Evolutionary conservation across 2,113 vertebrate species (phyloP), one percentile per base, ranked within the genome.

Genomic region (Eclectus roratus): DNA sequence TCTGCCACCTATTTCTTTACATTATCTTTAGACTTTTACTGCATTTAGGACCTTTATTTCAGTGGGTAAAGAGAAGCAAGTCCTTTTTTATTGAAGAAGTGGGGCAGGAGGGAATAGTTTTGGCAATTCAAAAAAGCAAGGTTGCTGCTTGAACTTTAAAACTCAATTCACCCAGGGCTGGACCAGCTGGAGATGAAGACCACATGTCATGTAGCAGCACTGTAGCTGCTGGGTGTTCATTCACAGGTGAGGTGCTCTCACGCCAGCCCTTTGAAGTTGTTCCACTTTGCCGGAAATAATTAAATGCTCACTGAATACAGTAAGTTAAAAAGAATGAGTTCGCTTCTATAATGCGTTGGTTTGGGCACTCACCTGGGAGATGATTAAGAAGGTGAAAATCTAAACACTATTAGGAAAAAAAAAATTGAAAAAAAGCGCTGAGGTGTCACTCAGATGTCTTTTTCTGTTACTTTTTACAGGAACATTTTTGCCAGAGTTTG

Each of bases 331-430:
- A 92, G 81, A 72, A 79, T 19, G 61, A 87, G 11, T 47, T 81
- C 7, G 10, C 76, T 70, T 87, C 91, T 84, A 6, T 94, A 96
- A 96, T 94, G 82, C 37, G 1, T 55, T 5, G 0, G 33, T 49
- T 94, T 52, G 93, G 91, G 91, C 78, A 9, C 94, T 96, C 96
- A 95, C 94, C 93, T 96, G 95, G 94, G 93, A 96, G 82, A 4
- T 49, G 90, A 88, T 93, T 96, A 96, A 93, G 85, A 78, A 95
- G 94, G 92, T 96, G 95, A 91, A 91, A 93, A 80, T 94, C 95
- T 93, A 91, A 96, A 95, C 85, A 81, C 72, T 74, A 19, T 90
- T 94, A 93, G 72, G 88, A 65, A 47, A 79, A 50, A 78, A 79
- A 91, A 88, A 50, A 52, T 7, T 37, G 77, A 63, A 55, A 76